Evolutionary conservation across 2,113 vertebrate species (phyloP), one percentile per base, ranked within the genome.

Genomic region (Willisornis vidua): DNA sequence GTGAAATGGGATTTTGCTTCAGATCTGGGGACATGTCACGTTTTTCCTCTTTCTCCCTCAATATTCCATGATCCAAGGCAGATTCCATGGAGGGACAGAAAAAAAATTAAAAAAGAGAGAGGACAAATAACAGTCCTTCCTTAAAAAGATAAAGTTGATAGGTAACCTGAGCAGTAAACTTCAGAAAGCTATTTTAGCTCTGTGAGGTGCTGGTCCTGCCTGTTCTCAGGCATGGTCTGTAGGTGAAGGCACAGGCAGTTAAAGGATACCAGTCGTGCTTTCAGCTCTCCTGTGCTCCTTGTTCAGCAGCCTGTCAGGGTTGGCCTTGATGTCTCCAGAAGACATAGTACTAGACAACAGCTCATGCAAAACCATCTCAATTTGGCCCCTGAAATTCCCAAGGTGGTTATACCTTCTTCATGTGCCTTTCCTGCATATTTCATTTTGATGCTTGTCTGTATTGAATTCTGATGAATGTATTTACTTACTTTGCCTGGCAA

Each of bases 391-490:
- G 72, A 83, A 14, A 62, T 77, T 90, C 79, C 68, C 59, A 35
- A 62, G 46, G 58, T 86, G 25, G 45, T 55, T 73, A 43, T 0
- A 0, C 33, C 83, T 92, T 61, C 45, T 65, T 90, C 75, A 29
- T 31, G 28, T 45, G 48, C 57, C 29, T 89, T 92, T 80, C 68
- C 18, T 77, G 57, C 57, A 37, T 81, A 35, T 70, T 92, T 90
- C 43, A 75, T 77, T 90, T 83, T 80, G 83, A 74, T 92, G 61
- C 83, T 67, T 86, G 68, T 84, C 93, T 75, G 68, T 4, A 2
- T 51, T 89, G 76, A 92, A 87, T 92, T 94, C 90, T 95, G 83
- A 92, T 86, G 63, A 71, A 95, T 89, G 48, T 89, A 95, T 95
- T 93, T 93, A 86, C 83, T 93, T 81, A 77, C 65, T 77, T 93